Evolutionary conservation across 1,140 invertebrate species (phyloP).

Genomic region (Hormaphis cornu): DNA sequence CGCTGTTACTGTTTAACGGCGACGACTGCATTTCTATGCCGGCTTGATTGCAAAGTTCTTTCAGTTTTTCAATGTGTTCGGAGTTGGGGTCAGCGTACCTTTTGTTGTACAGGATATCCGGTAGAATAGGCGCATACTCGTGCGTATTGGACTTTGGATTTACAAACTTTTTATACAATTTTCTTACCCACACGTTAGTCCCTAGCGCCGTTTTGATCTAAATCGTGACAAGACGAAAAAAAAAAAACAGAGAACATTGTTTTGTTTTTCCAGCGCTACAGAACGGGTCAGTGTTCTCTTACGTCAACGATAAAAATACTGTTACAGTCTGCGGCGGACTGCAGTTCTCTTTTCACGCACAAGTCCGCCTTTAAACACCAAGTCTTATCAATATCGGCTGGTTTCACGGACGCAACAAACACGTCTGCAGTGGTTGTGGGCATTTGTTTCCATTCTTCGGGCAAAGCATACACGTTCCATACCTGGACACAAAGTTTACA

Average conservation of each 20-base stretch:
- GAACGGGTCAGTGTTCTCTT: background rate
- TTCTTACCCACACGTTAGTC: background rate
- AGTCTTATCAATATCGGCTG: constrained; percentile 1
- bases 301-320: background rate
- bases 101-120: background rate
- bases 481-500: background rate
- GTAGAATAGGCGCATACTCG: background rate
- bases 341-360: background rate
- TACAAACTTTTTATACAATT: constrained; percentile 2
- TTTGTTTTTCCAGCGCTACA: background rate
- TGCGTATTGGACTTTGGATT: background rate
- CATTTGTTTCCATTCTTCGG: background rate
- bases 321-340: background rate
- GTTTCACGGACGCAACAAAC: constrained; percentile 8
- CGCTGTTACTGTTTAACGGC: background rate
- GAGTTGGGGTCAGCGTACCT: background rate
- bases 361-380: background rate
- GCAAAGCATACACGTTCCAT: background rate
- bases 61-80: background rate
- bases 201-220: constrained; percentile 9
- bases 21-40: background rate
- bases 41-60: background rate
- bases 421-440: background rate
- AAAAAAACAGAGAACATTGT: too few species aligned
- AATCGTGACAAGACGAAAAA: too few species aligned